Evolutionary conservation across 2,888 invertebrate species (phyloP), one percentile per base, ranked within the genome.

Genomic region (Macrophya alboannulata): DNA sequence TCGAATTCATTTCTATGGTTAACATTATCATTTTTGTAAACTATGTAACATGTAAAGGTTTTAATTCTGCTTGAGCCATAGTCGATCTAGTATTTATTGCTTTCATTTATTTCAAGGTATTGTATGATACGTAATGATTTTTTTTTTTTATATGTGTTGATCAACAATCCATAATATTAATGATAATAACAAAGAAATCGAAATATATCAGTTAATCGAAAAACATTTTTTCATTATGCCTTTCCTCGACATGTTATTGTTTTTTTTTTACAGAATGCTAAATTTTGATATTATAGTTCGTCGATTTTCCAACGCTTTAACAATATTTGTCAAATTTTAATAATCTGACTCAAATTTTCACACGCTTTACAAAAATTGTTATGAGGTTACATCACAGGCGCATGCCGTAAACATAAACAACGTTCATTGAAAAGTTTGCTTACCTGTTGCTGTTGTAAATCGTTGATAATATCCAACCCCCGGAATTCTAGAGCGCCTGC

Each of bases 121-220:
- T 74, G 74, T 74, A 74, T 74, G 45, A 43, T 68, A 68, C 8
- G 45, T 45, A 45, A 74, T 45, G n/a, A 45, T n/a, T 45, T 45
- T 10, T 37, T 40, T 71, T 43, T 74, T 72, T 37, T 37, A 68
- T 37, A 17, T 68, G 17, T 37, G 4, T 17, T 25, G 37, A 68
- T 6, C 68, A 68, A 68, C 12, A 37, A 68, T 68, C 68, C 37
- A 71, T 71, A 25, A 10, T 45, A 21, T 45, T 74, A 74, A 45
- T 74, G 9, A 45, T 45, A 21, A 21, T 40, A 48, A 48, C 4
- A 48, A 48, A 48, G 1, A 62, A 62, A 25, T 62, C 37, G 17
- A 74, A 74, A 74, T 68, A 25, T 21, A 43, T 45, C 74, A 74
- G 74, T 74, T 43, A 74, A 45, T 74, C 43, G 45, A 68, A 68